These are phyloP conservation scores for Tuberolachnus salignus DNA, from an alignment of 2,888 invertebrate species.

Conservation along the genomic window DNA sequence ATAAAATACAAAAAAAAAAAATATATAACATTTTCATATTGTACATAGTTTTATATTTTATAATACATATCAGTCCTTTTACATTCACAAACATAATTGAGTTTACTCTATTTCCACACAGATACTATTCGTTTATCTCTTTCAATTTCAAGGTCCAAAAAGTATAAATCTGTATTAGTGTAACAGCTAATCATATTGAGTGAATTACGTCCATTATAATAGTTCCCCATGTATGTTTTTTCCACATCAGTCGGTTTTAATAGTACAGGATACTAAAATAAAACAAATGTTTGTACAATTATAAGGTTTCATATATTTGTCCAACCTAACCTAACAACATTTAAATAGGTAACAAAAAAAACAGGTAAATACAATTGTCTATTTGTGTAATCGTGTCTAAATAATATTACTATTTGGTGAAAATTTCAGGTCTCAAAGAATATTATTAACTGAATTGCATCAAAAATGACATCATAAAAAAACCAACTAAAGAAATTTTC, in stretches of 20 bases:
- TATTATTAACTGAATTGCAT: too few relatives aligned
- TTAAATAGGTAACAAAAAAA: too few relatives aligned
- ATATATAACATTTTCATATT: not conserved
- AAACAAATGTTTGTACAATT: not conserved
- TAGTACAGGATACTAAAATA: constrained; percentile 66
- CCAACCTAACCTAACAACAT: too few relatives aligned
- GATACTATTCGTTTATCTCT: constrained; percentile 81
- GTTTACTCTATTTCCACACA: constrained; percentile 73
- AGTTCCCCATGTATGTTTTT: constrained; percentile 59
- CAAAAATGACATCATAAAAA: too few relatives aligned
- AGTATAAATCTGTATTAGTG: constrained; percentile 75
- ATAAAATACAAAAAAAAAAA: too few relatives aligned
- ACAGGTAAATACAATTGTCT: too few relatives aligned
- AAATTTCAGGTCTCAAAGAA: too few relatives aligned
- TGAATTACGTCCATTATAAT: constrained; percentile 81
- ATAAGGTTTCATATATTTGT: not conserved
- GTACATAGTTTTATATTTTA: not conserved
- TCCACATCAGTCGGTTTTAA: constrained; percentile 57
- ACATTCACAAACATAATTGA: not conserved
- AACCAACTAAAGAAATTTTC: too few relatives aligned
- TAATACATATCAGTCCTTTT: not conserved
- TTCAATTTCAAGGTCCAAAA: constrained; percentile 82
- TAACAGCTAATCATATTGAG: constrained; percentile 91
- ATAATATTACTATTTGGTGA: too few relatives aligned
- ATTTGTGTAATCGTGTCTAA: too few relatives aligned